phyloP scores from a whole-genome alignment of 2,113 vertebrate genomes.

The Acanthochromis polyacanthus region DNA sequence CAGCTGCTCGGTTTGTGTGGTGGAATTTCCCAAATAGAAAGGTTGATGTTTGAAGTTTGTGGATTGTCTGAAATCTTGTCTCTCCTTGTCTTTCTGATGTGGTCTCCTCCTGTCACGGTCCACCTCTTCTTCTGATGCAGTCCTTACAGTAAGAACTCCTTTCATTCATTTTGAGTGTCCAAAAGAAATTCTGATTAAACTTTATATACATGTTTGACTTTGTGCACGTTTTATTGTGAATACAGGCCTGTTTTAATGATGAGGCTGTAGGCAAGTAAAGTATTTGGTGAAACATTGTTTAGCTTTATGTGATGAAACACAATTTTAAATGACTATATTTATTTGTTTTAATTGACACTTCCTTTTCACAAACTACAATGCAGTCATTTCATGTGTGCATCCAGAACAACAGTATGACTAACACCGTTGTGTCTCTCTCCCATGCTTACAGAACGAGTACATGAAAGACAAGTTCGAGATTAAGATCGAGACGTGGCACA shows the following conservation, averaged over 20 bases:
- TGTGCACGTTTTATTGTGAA: too few relatives aligned
- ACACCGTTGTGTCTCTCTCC: neutral
- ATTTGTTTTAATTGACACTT: too few relatives aligned
- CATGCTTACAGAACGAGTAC: slow-evolving; percentile 89
- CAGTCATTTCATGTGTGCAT: too few relatives aligned
- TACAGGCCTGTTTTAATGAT: too few relatives aligned
- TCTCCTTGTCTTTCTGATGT: slow-evolving; percentile 37
- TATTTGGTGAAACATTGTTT: neutral
- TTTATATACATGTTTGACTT: too few relatives aligned
- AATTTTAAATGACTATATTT: neutral
- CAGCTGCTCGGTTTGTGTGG: neutral
- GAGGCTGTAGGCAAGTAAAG: too few relatives aligned
- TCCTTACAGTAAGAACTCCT: slow-evolving; percentile 75
- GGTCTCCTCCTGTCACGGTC: neutral
- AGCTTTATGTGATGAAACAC: neutral
- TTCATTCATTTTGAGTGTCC: neutral
- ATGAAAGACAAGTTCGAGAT: slow-evolving; percentile 95
- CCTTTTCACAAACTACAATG: too few relatives aligned
- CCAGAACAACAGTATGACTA: neutral
- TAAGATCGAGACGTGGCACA: slow-evolving; percentile 99
- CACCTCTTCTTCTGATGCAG: slow-evolving; percentile 45
- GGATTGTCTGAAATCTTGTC: neutral
- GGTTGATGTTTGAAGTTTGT: neutral
- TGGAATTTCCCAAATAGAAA: neutral
- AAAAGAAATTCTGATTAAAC: too few relatives aligned